Base-by-base conservation (phyloP, 2,888 invertebrate species). In the Tubiluchus corallicola region DNA sequence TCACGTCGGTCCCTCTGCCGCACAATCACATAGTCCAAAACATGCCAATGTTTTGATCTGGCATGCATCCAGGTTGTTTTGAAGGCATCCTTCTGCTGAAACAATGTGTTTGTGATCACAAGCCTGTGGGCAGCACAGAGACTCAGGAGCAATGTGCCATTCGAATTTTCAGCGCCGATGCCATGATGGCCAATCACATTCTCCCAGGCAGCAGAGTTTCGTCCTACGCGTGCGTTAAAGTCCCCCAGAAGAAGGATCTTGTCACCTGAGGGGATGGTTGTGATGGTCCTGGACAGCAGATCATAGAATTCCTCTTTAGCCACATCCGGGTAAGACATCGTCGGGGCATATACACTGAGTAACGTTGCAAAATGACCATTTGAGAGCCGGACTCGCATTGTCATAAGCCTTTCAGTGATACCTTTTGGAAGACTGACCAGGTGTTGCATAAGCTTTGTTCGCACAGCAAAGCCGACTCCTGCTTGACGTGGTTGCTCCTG, bases 151-250 rank as follows among this genome's bases (percentile, higher is more conserved):
- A 43, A 16, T 15, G 17, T 17, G 9, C 43, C 39, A 39, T 44
- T 44, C 3, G 19, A 20, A 21, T 44, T 44, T 15, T 40, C 20
- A n/a, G 20, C 40, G 38, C n/a, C 20, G n/a, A n/a, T n/a, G n/a
- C n/a, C n/a, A n/a, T n/a, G n/a, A n/a, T n/a, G n/a, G 13, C 29
- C 44, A 20, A 47, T n/a, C 37, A 47, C 42, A 17, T 37, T 38
- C 3, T 41, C 37, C 45, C 46, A 48, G 20, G 40, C n/a, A 4
- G 21, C 3, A 21, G 20, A 29, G 21, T 47, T 39, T 17, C 21
- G 37, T 4, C 44, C 46, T n/a, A 47, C 47, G 20, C 42, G 37
- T n/a, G 47, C 43, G 37, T 42, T 45, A 29, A 48, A 46, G 29
- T 43, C 43, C 18, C 43, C 42, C 2, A 43, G 20, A n/a, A 45